A percentile compares a stretch with the other conserved stretches of the same genome.
Evolutionary conservation across 2,888 invertebrate species (phyloP).

Genomic region (Troilus luridus): DNA sequence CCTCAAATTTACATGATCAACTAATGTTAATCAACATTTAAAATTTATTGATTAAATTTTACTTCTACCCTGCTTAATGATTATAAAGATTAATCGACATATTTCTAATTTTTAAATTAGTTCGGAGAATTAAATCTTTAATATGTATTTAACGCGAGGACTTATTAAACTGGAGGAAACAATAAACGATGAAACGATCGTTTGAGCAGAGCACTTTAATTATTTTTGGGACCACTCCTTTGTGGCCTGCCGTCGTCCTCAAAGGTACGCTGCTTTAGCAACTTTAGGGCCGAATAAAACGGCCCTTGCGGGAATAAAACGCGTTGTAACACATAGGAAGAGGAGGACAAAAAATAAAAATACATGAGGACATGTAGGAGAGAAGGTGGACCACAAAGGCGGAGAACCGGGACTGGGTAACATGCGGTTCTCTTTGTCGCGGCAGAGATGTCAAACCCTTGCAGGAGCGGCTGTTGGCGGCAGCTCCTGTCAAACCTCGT

Average conservation of each 20-base stretch:
- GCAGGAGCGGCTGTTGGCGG: slow-evolving; percentile 6
- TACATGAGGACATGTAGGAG: neutral
- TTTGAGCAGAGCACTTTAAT: slow-evolving; percentile 8
- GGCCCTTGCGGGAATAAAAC: slow-evolving; percentile 9
- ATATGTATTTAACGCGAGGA: neutral
- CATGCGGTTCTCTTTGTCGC: slow-evolving; percentile 25
- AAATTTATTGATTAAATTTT: no score
- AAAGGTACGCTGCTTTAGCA: slow-evolving; percentile 18
- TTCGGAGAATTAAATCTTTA: neutral
- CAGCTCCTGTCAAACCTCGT: slow-evolving; percentile 2
- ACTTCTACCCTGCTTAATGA: neutral
- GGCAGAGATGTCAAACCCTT: slow-evolving; percentile 30
- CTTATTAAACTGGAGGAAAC: slow-evolving; percentile 4
- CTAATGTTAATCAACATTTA: no score
- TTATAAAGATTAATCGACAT: neutral
- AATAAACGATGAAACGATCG: neutral
- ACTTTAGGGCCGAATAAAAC: slow-evolving; percentile 39
- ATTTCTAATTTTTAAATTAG: neutral
- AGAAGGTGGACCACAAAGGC: slow-evolving; percentile 4
- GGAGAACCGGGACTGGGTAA: neutral
- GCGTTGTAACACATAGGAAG: neutral
- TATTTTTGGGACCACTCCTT: slow-evolving; percentile 29
- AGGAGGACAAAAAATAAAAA: slow-evolving; percentile 15
- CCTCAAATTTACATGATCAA: no score
- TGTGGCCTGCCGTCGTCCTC: neutral